A percentile compares a stretch with the other conserved stretches of the same genome.
Conservation (phyloP, 2,113 vertebrate genomes). For the Mus musculus region DNA sequence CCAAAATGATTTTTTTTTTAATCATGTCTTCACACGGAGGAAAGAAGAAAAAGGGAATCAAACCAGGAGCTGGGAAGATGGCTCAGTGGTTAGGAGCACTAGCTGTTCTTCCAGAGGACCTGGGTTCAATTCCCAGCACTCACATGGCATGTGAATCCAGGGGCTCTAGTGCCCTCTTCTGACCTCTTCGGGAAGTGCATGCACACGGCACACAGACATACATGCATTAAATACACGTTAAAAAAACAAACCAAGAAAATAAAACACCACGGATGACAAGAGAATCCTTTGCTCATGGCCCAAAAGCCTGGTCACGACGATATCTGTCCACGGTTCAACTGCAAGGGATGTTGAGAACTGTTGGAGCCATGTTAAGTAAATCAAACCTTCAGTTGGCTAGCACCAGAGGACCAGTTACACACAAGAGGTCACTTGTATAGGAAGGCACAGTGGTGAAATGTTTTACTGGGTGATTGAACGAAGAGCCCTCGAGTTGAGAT, state of each 20-base stretch:
- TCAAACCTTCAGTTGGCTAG: background rate
- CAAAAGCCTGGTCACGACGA: background rate
- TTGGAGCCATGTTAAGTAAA: background rate
- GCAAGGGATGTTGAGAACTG: background rate
- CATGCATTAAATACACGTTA: background rate
- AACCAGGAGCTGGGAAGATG: background rate
- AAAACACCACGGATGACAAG: background rate
- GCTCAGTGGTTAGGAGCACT: background rate
- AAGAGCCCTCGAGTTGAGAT: background rate
- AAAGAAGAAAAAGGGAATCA: background rate
- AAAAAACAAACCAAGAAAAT: too few species aligned
- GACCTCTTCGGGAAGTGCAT: background rate
- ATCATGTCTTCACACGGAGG: background rate
- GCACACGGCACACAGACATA: background rate
- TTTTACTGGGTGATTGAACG: background rate
- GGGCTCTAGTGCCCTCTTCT: background rate
- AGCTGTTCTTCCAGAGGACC: background rate
- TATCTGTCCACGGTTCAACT: background rate
- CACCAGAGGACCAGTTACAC: background rate
- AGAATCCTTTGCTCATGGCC: background rate
- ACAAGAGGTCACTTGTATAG: background rate
- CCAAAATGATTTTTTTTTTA: background rate
- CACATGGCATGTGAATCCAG: too few species aligned
- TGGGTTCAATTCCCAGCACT: background rate
- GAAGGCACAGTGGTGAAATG: background rate